phyloP scores from a whole-genome alignment of 1,140 invertebrate species.

The Drosophila quadrilineata region DNA sequence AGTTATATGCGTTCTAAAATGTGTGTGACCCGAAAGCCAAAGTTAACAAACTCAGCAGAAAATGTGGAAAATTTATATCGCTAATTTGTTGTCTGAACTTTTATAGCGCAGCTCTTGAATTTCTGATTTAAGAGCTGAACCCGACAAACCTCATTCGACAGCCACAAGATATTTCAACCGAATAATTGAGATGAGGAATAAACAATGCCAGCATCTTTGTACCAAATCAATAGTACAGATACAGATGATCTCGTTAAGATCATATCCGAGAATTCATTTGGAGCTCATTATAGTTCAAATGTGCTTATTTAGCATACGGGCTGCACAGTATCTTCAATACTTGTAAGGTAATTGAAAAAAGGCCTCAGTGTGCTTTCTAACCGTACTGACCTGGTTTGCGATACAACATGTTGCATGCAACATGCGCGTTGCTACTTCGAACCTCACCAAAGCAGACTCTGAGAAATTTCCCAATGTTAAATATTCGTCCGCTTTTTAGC shows the following conservation, averaged over 20 bases:
- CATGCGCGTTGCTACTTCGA: too few species aligned
- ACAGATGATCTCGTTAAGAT: background rate
- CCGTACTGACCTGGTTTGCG: too few species aligned
- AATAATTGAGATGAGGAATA: constrained; percentile 25
- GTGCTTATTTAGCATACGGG: constrained; percentile 10
- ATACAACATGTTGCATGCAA: constrained; percentile 25
- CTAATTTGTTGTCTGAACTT: constrained; percentile 39
- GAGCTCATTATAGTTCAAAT: constrained; percentile 12
- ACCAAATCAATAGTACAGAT: constrained; percentile 5
- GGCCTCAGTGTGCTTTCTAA: background rate
- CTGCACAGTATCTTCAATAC: too few species aligned
- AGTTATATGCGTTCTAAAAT: constrained; percentile 26
- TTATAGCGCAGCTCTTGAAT: constrained; percentile 24
- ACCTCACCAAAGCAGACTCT: background rate
- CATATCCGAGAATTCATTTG: background rate
- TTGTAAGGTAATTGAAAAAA: constrained; percentile 20
- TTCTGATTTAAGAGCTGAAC: constrained; percentile 18
- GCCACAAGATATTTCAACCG: constrained; percentile 9
- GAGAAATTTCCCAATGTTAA: constrained; percentile 3
- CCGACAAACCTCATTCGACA: background rate
- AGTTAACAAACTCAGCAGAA: constrained; percentile 14
- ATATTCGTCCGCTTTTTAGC: background rate
- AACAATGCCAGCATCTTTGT: constrained; percentile 7
- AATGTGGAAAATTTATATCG: constrained; percentile 42
- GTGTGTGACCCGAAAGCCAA: constrained; percentile 14